A percentile compares a stretch with the other conserved stretches of the same genome.
Conservation (phyloP, 1,140 invertebrate species). For the Plodia interpunctella region DNA sequence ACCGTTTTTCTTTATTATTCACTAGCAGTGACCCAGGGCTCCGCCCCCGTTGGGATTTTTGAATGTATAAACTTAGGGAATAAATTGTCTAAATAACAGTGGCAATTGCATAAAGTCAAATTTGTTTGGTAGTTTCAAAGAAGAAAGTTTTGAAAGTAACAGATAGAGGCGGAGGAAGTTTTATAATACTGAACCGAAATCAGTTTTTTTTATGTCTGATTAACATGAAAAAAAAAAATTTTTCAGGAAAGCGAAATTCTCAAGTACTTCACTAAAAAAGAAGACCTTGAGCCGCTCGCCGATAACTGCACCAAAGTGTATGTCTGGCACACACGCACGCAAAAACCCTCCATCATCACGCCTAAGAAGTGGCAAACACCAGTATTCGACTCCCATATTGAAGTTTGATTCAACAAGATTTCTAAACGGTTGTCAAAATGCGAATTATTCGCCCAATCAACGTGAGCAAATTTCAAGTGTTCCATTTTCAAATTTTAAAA, state of each 20-base stretch:
- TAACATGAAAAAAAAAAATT: constrained; percentile 9
- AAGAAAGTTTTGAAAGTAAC: no score
- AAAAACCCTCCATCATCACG: constrained; percentile 85
- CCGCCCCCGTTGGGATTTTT: no score
- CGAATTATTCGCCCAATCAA: background rate
- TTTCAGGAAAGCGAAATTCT: constrained; percentile 91
- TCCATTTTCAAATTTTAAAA: background rate
- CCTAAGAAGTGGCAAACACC: constrained; percentile 78
- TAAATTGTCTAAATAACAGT: no score
- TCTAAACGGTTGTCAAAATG: background rate
- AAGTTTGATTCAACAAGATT: constrained; percentile 79
- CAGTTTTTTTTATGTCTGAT: background rate
- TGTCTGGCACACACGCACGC: constrained; percentile 98
- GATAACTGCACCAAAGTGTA: constrained; percentile 94
- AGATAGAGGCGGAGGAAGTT: no score
- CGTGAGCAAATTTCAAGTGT: background rate
- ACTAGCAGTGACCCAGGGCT: no score
- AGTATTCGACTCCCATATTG: constrained; percentile 82
- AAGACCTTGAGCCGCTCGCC: constrained; percentile 92
- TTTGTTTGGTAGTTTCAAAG: no score
- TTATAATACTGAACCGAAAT: no score
- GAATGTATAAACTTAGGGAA: no score
- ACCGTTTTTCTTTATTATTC: no score
- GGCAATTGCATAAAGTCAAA: no score
- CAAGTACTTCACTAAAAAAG: constrained; percentile 84